Evolutionary conservation across 2,113 vertebrate species (phyloP), one percentile per base, ranked within the genome.

Genomic region (Pterocles gutturalis): DNA sequence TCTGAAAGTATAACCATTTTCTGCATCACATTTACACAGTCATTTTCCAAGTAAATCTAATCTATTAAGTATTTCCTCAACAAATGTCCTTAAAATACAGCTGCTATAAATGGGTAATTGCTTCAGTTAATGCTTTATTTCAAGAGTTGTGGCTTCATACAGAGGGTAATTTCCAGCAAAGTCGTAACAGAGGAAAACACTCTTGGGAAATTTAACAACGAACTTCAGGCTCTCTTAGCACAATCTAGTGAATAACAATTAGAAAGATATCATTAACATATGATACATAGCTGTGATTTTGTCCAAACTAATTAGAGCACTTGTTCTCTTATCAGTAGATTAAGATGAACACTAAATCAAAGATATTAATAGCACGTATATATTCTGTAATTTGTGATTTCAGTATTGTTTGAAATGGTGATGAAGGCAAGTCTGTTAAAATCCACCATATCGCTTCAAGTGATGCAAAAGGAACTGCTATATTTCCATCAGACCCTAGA

Each of bases 111-210:
- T 96, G 87, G 87, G 53, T 98, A 97, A 97, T 97, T 97, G 90
- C 84, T 96, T 95, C 66, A 94, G 95, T 95, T 96, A 98, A 96
- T 96, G 93, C 73, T 97, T 95, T 97, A 80, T 96, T 97, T 96
- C 17, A 20, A 96, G 96, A 96, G 86, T 49, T 93, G 66, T 72
- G 91, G 94, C 58, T 93, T 85, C 67, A 86, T 73, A 93, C 66
- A 85, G 79, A 96, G 92, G 67, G 70, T 86, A 83, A 86, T 94
- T 93, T 89, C 53, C 57, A 96, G 93, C 57, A 54, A 92, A 97
- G 93, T 38, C 17, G 1, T 90, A 97, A 96, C 88, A 97, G 95
- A 97, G 78, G 89, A 95, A 95, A 94, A 83, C 26, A 43, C 92
- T 89, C 93, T 11, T 43, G 87, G 91, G 89, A 97, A 96, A 97